Base-by-base conservation (phyloP, 2,113 vertebrate species). In the Chloebia gouldiae region DNA sequence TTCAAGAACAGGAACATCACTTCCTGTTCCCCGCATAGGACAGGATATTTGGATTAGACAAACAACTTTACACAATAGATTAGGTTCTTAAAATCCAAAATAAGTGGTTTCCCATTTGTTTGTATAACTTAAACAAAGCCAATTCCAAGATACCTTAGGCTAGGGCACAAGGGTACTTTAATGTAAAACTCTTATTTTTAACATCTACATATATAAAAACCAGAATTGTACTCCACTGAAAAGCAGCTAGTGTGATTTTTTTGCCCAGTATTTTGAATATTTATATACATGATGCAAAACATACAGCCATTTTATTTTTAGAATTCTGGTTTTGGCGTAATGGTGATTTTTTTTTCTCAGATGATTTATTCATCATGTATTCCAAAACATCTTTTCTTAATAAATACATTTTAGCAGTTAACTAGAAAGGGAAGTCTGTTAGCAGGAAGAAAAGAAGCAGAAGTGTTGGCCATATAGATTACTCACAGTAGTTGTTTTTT, bases 61-160 rank as follows among this genome's bases (percentile, higher is more conserved):
- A 89, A 87, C 0, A 5, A 64, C 27, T 50, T 83, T 35, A 60
- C 16, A 45, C 9, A 61, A 45, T 1, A 66, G 10, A 63, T n/a
- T 42, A 66, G 11, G 15, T 66, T 60, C 33, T 44, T 25, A 51
- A 75, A 75, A 45, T 53, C 33, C 40, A 68, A 90, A 63, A 18
- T 44, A 68, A 60, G 8, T 30, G 18, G 12, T 7, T 42, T 59
- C 25, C 7, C 2, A 45, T 50, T 70, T 78, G 17, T 49, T 59
- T 75, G 18, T 8, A 4, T 7, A 64, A 91, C 8, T 47, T 79
- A 14, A 81, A 39, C 21, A 64, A 69, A 78, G 6, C 9, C n/a
- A 90, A 22, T 5, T 57, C 28, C n/a, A 51, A 18, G 49, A 23
- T 24, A 13, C 0, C 0, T 66, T 56, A 57, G 0, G 0, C 11